phyloP scores from a whole-genome alignment of 2,113 vertebrate species.

The Amblyornis subalaris region DNA sequence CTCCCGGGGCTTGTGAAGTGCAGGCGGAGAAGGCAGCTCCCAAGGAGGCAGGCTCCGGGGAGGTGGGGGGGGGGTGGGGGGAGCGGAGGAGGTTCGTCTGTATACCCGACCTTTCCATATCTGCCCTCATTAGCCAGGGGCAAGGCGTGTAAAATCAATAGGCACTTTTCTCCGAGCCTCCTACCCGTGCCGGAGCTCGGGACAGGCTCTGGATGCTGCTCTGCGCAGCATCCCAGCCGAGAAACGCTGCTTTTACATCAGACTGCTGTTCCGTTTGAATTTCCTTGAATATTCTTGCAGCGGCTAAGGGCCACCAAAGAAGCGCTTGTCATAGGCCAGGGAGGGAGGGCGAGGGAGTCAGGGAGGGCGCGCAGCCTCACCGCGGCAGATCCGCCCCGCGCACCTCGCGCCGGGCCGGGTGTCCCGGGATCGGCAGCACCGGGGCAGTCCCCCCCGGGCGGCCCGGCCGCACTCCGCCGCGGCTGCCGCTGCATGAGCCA shows the following conservation, averaged over 20 bases:
- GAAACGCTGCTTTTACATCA: neutral
- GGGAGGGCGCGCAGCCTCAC: accelerated
- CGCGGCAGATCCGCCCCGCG: too few species aligned
- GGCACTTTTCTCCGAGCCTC: neutral
- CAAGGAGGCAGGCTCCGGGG: neutral
- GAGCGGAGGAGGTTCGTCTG: neutral
- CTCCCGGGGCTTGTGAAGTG: slow-evolving; percentile 71
- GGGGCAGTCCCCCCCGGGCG: neutral
- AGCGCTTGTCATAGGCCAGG: accelerated
- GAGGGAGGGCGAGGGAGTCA: too few species aligned
- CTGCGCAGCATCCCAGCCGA: neutral
- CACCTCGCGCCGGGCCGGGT: too few species aligned
- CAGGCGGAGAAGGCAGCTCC: slow-evolving; percentile 58
- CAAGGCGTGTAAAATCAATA: neutral
- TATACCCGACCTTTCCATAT: neutral
- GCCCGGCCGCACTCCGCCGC: accelerated
- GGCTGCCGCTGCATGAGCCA: neutral
- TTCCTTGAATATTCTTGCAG: neutral
- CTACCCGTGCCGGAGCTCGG: neutral
- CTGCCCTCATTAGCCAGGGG: neutral
- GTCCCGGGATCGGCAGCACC: too few species aligned
- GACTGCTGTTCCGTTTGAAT: neutral
- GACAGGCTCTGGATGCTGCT: neutral
- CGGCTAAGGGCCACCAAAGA: accelerated
- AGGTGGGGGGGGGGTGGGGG: neutral